These are phyloP conservation scores for Luscinia megarhynchos DNA, from an alignment of 2,797 vertebrate species.

Conservation along the genomic window DNA sequence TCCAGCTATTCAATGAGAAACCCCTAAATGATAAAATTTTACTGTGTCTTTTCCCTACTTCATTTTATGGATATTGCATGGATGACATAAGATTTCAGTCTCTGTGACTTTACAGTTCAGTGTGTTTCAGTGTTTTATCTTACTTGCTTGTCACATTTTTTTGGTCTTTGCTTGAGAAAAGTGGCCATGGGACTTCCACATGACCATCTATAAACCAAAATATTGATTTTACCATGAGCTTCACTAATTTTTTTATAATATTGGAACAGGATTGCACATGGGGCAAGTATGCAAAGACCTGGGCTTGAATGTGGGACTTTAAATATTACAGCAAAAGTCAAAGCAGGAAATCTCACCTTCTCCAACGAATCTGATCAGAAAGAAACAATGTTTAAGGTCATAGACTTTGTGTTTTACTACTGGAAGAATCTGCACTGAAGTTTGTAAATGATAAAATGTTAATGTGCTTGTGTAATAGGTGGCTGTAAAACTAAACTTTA, in stretches of 20 bases:
- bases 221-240: not conserved
- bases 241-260: not conserved
- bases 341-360: not conserved
- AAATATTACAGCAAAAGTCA: not conserved
- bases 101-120: not conserved
- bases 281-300: not conserved
- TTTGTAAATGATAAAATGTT: not conserved
- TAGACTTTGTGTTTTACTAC: not conserved
- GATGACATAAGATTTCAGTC: not conserved
- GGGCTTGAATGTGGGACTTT: not conserved
- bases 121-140: not conserved
- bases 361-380: not conserved
- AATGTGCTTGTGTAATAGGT: not conserved
- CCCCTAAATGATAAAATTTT: not conserved
- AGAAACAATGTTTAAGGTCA: not conserved
- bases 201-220: not conserved
- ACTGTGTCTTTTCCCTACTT: not conserved
- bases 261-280: not conserved
- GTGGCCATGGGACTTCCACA: not conserved
- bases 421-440: not conserved
- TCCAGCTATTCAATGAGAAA: not conserved
- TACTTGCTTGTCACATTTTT: not conserved
- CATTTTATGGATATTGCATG: not conserved
- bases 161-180: not conserved
- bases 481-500: not conserved